phyloP scores from a whole-genome alignment of 2,113 vertebrate genomes.

The Corythornis cristatus region DNA sequence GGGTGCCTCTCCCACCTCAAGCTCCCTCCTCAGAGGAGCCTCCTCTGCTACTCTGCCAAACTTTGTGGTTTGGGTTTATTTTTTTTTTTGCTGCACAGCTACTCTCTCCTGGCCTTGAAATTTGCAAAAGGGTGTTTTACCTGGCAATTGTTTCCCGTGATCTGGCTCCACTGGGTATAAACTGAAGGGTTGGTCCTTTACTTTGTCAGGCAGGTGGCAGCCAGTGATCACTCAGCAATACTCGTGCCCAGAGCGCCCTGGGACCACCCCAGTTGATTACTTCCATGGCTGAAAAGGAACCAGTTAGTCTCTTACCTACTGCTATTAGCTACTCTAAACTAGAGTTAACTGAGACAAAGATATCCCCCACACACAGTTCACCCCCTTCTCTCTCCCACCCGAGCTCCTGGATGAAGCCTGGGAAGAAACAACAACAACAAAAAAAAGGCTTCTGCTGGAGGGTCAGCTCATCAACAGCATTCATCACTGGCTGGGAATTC shows the following conservation, averaged over 20 bases:
- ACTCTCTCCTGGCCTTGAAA: conserved; percentile 1
- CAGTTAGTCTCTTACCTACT: conserved; percentile 73
- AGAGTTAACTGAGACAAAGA: not conserved
- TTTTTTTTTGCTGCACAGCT: not conserved
- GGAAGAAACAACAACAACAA: not conserved
- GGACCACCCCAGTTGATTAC: conserved; percentile 73
- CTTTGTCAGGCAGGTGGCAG: conserved; percentile 73
- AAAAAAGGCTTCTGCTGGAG: not conserved
- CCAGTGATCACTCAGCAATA: conserved; percentile 73
- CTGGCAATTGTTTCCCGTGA: conserved; percentile 68
- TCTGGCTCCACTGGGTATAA: conserved; percentile 69
- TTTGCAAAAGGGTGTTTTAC: conserved; percentile 61
- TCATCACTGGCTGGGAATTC: not conserved
- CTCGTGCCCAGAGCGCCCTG: conserved; percentile 68
- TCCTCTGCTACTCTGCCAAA: not conserved
- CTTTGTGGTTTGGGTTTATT: not conserved
- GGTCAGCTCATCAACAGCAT: not conserved
- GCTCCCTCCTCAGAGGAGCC: not conserved
- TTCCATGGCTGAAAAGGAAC: conserved; percentile 77
- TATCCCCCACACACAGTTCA: not conserved
- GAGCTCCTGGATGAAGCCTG: not conserved
- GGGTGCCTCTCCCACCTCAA: not conserved
- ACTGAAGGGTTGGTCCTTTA: conserved; percentile 72
- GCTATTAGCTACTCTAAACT: conserved; percentile 63
- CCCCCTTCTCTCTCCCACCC: not conserved